Base-by-base conservation (phyloP, 2,797 vertebrate species). In the Gymnocypris eckloni region DNA sequence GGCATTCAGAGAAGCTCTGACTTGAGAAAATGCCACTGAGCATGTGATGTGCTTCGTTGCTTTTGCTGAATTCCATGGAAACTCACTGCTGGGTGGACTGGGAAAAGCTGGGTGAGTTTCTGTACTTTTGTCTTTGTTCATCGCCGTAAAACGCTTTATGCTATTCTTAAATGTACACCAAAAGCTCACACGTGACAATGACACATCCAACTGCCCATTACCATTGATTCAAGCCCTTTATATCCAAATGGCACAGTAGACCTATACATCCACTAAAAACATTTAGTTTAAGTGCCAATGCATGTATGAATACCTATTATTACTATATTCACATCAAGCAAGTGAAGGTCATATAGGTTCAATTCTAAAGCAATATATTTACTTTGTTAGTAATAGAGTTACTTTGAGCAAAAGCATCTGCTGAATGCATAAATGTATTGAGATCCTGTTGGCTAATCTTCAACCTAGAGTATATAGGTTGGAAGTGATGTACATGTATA, bases 1-100 rank as follows among this genome's bases (percentile, higher is more conserved):
- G 95, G 94, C 92, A 92, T 92, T 94, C 13, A 45, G 56, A 72
- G 67, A 78, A 59, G 20, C 33, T 77, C 75, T 77, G 52, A 59
- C 54, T 56, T 76, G 92, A 92, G 95, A 95, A 98, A 98, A 98
- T 98, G 97, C 96, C 97, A 98, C 94, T 98, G 96, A 98, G 97
- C 97, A 97, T 97, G 95, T 95, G 89, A 91, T 91, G 93, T 96
- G 97, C 97, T 97, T 97, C 96, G 96, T 92, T 98, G 96, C 92
- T 92, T 93, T 92, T n/a, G n/a, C n/a, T n/a, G n/a, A n/a, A n/a
- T n/a, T 87, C 89, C 90, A 87, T 80, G 59, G 37, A 94, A 90
- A 95, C 92, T 89, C 95, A 93, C 95, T 94, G 96, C 94, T 95
- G 95, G 96, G 94, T 96, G 95, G 20, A 50, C 39, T 69, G 72